Percentiles rank a stretch among this genome's conserved stretches.
These are phyloP conservation scores for Abrostola tripartita DNA, from an alignment of 2,888 invertebrate genomes.

Conservation along the genomic window DNA sequence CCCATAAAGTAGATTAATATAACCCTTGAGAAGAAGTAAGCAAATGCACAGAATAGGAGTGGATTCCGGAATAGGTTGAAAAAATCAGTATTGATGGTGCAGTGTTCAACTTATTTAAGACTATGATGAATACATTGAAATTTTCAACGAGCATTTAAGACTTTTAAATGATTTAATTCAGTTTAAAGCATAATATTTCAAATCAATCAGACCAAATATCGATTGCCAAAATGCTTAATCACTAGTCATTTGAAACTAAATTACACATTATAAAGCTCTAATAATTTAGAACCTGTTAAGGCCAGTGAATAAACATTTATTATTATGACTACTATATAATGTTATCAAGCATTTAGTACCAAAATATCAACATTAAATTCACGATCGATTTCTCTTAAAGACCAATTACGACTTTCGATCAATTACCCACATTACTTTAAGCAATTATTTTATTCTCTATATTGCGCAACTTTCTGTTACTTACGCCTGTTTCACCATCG, in stretches of 20 bases:
- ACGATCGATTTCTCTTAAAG: slow-evolving; percentile 45
- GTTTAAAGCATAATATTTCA: background rate
- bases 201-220: background rate
- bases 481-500: too few relatives aligned
- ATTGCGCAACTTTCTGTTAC: slow-evolving; percentile 29
- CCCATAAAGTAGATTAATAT: too few relatives aligned
- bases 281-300: background rate
- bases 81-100: too few relatives aligned
- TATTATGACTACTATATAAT: background rate
- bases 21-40: too few relatives aligned
- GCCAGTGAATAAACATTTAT: background rate
- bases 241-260: background rate
- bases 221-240: too few relatives aligned
- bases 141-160: too few relatives aligned
- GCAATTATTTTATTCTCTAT: slow-evolving; percentile 15
- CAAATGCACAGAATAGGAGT: too few relatives aligned
- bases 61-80: too few relatives aligned
- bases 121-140: too few relatives aligned
- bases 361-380: slow-evolving; percentile 4
- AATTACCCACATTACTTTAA: slow-evolving; percentile 30
- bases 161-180: too few relatives aligned
- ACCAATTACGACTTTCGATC: slow-evolving; percentile 42
- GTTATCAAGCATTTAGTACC: background rate
- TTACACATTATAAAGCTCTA: slow-evolving; percentile 1
- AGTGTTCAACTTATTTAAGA: too few relatives aligned